Percentiles rank a stretch among this genome's conserved stretches.
Evolutionary conservation across 1,140 invertebrate genomes (phyloP).

Genomic region (Ylistrum balloti): DNA sequence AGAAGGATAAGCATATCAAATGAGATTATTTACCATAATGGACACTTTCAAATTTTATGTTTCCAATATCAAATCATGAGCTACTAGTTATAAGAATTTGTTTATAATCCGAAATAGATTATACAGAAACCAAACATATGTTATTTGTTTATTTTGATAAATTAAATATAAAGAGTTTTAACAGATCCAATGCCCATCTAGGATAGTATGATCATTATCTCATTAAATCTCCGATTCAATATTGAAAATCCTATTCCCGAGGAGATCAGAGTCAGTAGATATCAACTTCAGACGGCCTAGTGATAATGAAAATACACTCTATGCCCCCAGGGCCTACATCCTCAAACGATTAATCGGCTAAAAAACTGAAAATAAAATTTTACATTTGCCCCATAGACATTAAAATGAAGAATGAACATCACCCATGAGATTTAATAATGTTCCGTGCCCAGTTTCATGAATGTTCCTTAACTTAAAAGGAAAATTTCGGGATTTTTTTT

Average conservation of each 20-base stretch:
- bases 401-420: background rate
- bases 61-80: background rate
- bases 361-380: background rate
- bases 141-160: background rate
- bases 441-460: too few species aligned
- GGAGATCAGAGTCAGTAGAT: background rate
- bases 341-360: background rate
- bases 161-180: background rate
- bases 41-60: background rate
- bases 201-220: slow-evolving; percentile 3
- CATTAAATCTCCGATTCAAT: background rate
- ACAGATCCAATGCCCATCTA: background rate
- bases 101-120: slow-evolving; percentile 11
- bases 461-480: too few species aligned
- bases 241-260: slow-evolving; percentile 27
- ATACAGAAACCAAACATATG: background rate
- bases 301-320: background rate
- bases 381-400: background rate
- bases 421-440: too few species aligned
- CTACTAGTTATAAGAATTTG: background rate
- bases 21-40: background rate
- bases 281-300: background rate
- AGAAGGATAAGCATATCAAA: background rate
- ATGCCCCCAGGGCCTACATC: background rate
- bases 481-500: too few species aligned